Evolutionary conservation across 2,888 invertebrate species (phyloP).

Genomic region (Pseudeuparius sepicola): DNA sequence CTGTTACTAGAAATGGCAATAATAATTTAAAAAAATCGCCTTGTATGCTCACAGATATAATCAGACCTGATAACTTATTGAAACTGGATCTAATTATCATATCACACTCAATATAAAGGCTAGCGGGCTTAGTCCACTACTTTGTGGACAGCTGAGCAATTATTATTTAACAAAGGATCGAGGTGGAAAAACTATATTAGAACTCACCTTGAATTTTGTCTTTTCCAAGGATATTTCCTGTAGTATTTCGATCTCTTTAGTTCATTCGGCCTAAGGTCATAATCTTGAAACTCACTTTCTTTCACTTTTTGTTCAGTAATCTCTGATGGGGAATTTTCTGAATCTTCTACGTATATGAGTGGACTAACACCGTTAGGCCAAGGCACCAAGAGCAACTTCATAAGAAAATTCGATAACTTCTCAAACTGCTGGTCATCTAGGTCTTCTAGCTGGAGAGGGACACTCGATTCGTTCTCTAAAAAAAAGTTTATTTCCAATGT

Average conservation of each 20-base stretch:
- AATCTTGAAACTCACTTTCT: conserved; percentile 1
- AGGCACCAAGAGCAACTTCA: conserved; percentile 29
- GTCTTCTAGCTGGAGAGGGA: conserved; percentile 11
- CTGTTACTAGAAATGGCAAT: too few relatives aligned
- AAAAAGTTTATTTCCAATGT: too few relatives aligned
- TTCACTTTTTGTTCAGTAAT: background rate
- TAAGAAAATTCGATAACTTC: conserved; percentile 21
- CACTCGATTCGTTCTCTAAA: too few relatives aligned
- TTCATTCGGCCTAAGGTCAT: conserved; percentile 20
- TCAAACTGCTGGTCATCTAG: conserved; percentile 22
- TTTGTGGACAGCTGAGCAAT: too few relatives aligned
- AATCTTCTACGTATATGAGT: conserved; percentile 34
- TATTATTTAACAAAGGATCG: too few relatives aligned
- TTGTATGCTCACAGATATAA: too few relatives aligned
- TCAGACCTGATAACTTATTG: too few relatives aligned
- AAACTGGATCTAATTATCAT: too few relatives aligned
- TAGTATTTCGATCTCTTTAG: conserved; percentile 48
- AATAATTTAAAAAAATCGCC: too few relatives aligned
- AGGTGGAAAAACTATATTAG: too few relatives aligned
- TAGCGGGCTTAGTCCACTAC: too few relatives aligned
- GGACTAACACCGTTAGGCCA: conserved; percentile 34
- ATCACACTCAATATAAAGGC: too few relatives aligned
- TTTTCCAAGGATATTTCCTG: conserved; percentile 53
- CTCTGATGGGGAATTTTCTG: conserved; percentile 8
- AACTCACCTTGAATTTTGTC: conserved; percentile 39